Base-by-base conservation (phyloP, 2,797 vertebrate species). In the Dryobates pubescens region DNA sequence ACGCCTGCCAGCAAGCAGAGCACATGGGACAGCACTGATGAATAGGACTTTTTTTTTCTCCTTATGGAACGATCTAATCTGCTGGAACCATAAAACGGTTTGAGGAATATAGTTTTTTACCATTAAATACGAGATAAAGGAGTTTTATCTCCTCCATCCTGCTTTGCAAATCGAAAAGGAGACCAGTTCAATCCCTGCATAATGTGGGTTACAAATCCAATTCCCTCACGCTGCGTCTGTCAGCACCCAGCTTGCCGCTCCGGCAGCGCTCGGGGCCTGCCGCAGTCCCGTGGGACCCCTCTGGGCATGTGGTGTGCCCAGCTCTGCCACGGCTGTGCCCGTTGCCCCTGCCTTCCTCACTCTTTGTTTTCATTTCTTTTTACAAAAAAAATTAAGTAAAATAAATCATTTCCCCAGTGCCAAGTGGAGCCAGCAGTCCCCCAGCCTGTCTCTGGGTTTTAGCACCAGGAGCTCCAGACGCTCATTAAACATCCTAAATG, bases 61-160 rank as follows among this genome's bases (percentile, higher is more conserved):
- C 71, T 65, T 32, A 75, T 30, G 56, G 89, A 95, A 81, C 12
- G 30, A 95, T 92, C 92, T 95, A 91, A 97, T 96, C 95, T 95
- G 65, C 89, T 45, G 73, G 71, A 86, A 88, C 71, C 88, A 88
- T 89, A 89, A 96, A 96, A 94, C 51, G 93, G 90, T 89, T 89
- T 27, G 73, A 76, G 91, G 83, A 92, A 91, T 91, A 80, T 75
- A 81, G 27, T 93, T 95, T 96, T 94, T 94, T 82, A 87, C 96
- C 83, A 86, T 95, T 96, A 97, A 95, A 95, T 89, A 93, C 23
- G 90, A 91, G 90, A 95, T 95, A 96, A 97, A 95, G 91, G 76
- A 93, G 65, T 84, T 96, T 96, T 96, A 96, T 96, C 95, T 96
- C 85, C 71, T 94, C 94, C 62, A 91, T 95, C 95, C 93, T 47